phyloP scores from a whole-genome alignment of 2,888 invertebrate species.

The Diploptera punctata region DNA sequence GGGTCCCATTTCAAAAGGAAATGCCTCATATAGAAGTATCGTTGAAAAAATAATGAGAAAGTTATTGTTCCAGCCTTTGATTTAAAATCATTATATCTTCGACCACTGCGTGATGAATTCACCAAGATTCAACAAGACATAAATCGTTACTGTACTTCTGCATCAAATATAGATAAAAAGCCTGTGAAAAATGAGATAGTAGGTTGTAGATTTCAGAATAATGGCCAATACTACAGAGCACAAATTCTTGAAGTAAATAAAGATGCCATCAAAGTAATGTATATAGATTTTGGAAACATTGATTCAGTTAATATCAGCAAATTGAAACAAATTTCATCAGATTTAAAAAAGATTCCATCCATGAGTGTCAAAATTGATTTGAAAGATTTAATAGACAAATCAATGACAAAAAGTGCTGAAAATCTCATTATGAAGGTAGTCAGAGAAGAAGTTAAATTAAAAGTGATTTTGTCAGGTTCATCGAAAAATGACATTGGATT shows the following conservation, averaged over 20 bases:
- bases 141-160: too few relatives aligned
- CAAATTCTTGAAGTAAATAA: too few relatives aligned
- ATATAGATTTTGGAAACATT: conserved; percentile 53
- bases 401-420: not conserved
- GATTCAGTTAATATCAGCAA: conserved; percentile 46
- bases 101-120: too few relatives aligned
- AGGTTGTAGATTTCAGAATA: too few relatives aligned
- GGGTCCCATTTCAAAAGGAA: not conserved
- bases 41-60: too few relatives aligned
- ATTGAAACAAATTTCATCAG: conserved; percentile 47
- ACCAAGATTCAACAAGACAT: too few relatives aligned
- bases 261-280: conserved; percentile 48
- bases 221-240: too few relatives aligned
- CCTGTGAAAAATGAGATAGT: too few relatives aligned
- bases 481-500: not conserved
- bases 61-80: too few relatives aligned
- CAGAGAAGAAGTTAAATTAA: conserved; percentile 5
- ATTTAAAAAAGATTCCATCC: conserved; percentile 45
- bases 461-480: not conserved
- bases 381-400: not conserved
- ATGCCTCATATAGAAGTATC: too few relatives aligned
- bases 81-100: too few relatives aligned
- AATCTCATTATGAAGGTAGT: not conserved
- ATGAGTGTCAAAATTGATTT: not conserved
- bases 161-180: too few relatives aligned